Percentiles rank a stretch among this genome's conserved stretches.
Evolutionary conservation across 2,797 vertebrate species (phyloP).

Genomic region (Myripristis jacobus): DNA sequence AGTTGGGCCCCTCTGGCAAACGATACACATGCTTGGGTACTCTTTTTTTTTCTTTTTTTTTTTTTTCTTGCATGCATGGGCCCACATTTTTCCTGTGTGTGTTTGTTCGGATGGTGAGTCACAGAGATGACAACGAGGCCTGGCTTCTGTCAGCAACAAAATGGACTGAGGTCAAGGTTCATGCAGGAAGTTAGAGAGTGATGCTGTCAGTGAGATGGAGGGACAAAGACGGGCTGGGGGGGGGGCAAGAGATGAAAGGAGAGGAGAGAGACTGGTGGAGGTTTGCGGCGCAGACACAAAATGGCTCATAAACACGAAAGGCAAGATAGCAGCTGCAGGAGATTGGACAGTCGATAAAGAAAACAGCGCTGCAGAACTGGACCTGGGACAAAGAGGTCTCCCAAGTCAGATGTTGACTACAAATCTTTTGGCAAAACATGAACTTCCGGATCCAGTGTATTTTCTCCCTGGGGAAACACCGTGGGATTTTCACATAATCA

Average conservation of each 20-base stretch:
- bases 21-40: not conserved
- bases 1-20: too few species aligned
- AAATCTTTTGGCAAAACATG: too few species aligned
- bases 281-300: slow-evolving; percentile 33
- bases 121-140: slow-evolving; percentile 67
- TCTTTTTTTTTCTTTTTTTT: slow-evolving; percentile 38
- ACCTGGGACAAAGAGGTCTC: not conserved
- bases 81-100: slow-evolving; percentile 23
- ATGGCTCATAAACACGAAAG: slow-evolving; percentile 36
- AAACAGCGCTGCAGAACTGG: slow-evolving; percentile 7
- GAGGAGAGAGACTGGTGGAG: slow-evolving; percentile 63
- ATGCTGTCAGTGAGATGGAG: slow-evolving; percentile 67
- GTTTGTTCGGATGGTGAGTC: slow-evolving; percentile 37
- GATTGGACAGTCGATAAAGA: slow-evolving; percentile 17
- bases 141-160: slow-evolving; percentile 72
- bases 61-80: not conserved
- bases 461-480: too few species aligned
- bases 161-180: slow-evolving; percentile 68
- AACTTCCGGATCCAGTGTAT: too few species aligned
- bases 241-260: slow-evolving; percentile 58
- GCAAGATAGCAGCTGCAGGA: not conserved
- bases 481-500: too few species aligned
- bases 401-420: too few species aligned
- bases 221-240: slow-evolving; percentile 65
- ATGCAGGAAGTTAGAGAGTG: slow-evolving; percentile 69